phyloP scores from a whole-genome alignment of 2,888 invertebrate genomes.

The Xestoiulus laeticollis region DNA sequence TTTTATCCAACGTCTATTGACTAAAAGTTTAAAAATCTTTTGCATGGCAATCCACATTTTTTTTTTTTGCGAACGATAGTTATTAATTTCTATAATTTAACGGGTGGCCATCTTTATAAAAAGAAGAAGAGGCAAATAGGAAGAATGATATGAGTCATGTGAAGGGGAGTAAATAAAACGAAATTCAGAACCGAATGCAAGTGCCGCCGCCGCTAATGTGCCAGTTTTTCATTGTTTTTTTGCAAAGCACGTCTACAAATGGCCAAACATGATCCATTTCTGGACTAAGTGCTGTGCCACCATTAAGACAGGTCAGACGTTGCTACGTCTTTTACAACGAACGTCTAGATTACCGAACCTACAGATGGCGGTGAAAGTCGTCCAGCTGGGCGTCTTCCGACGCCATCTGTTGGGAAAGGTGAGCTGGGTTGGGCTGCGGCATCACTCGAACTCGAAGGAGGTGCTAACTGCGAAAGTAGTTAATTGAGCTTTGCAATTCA shows the following conservation, averaged over 20 bases:
- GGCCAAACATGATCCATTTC: neutral
- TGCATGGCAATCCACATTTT: neutral
- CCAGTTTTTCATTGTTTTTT: too few species aligned
- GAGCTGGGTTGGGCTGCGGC: neutral
- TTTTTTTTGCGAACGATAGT: neutral
- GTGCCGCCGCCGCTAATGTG: too few species aligned
- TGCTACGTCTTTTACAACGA: neutral
- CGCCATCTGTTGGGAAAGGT: neutral
- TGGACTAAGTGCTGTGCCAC: neutral
- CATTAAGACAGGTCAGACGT: neutral
- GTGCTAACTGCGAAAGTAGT: neutral
- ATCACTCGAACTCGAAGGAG: neutral
- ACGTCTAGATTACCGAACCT: neutral
- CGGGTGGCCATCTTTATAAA: neutral
- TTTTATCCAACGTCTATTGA: neutral
- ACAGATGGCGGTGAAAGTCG: neutral
- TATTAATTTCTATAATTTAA: neutral
- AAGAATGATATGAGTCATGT: too few species aligned
- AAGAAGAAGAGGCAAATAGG: too few species aligned
- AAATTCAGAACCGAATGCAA: neutral
- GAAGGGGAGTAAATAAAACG: too few species aligned
- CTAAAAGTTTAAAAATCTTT: neutral
- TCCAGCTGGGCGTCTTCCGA: neutral
- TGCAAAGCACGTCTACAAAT: neutral
- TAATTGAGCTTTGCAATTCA: neutral